These are phyloP conservation scores for Callipepla squamata DNA, from an alignment of 2,113 vertebrate genomes.

Conservation along the genomic window DNA sequence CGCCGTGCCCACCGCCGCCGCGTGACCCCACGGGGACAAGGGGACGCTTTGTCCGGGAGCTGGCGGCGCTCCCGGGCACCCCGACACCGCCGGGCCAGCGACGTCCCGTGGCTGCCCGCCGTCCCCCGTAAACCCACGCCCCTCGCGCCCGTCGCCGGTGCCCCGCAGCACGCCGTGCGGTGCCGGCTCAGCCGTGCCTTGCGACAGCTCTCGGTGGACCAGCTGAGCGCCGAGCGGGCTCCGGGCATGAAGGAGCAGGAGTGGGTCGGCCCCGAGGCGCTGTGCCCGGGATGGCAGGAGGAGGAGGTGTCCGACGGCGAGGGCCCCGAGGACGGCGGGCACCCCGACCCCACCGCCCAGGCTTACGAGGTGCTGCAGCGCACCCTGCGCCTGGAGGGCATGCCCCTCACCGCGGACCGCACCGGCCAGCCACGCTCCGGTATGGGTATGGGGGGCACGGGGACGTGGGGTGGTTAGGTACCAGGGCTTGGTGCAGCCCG, in stretches of 20 bases:
- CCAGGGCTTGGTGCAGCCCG: too few species aligned
- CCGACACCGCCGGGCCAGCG: too few species aligned
- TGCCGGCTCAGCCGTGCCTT: neutral
- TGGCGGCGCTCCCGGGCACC: neutral
- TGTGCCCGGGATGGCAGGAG: conserved; percentile 46
- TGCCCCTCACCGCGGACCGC: conserved; percentile 29
- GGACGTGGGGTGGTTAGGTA: neutral
- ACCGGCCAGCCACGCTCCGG: neutral
- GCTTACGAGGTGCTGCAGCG: conserved; percentile 38
- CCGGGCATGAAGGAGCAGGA: neutral
- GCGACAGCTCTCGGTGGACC: neutral
- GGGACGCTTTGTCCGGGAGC: conserved; percentile 21
- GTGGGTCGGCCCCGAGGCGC: conserved; percentile 39
- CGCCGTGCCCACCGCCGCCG: conserved; percentile 36
- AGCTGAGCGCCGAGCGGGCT: neutral
- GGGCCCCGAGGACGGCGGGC: neutral
- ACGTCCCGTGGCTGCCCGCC: too few species aligned
- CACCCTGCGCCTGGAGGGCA: conserved; percentile 24
- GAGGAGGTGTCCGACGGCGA: neutral
- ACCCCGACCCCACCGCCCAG: neutral
- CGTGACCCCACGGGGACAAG: conserved; percentile 51
- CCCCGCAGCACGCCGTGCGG: neutral
- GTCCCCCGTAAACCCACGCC: too few species aligned
- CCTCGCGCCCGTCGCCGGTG: neutral
- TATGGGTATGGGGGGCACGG: neutral